Conservation (phyloP, 2,888 invertebrate genomes). For the Blastobasis lacticolella region DNA sequence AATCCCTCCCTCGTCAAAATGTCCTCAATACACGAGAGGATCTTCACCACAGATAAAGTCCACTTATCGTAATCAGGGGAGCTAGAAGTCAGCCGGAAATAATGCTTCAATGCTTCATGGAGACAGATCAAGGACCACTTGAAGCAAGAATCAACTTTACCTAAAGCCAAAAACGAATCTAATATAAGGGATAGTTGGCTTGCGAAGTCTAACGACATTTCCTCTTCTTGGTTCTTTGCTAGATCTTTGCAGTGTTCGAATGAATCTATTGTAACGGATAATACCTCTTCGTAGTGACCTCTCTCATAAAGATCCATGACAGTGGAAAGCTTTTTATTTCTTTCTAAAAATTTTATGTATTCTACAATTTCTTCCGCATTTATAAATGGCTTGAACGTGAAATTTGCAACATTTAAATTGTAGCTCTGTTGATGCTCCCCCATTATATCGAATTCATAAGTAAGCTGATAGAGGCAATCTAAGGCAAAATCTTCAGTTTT, state of each 20-base stretch:
- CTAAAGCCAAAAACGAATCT: conserved; percentile 78
- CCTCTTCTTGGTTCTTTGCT: conserved; percentile 56
- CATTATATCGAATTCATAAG: conserved; percentile 61
- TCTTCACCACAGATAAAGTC: conserved; percentile 59
- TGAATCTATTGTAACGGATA: conserved; percentile 79
- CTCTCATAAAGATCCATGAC: conserved; percentile 79
- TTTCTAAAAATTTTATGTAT: conserved; percentile 56
- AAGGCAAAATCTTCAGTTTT: conserved; percentile 55
- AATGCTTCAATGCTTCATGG: conserved; percentile 81
- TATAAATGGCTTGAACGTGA: conserved; percentile 51
- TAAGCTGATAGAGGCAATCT: conserved; percentile 56
- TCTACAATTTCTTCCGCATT: conserved; percentile 45
- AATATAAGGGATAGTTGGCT: conserved; percentile 76
- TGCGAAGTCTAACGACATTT: conserved; percentile 70
- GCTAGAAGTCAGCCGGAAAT: conserved; percentile 62
- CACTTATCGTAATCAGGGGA: conserved; percentile 61
- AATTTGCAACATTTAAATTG: conserved; percentile 45
- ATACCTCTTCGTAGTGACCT: conserved; percentile 78
- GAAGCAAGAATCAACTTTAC: conserved; percentile 78
- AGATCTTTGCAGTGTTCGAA: conserved; percentile 72
- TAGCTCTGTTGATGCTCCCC: conserved; percentile 48
- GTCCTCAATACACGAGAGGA: conserved; percentile 61
- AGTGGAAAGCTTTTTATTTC: conserved; percentile 74
- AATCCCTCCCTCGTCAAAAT: conserved; percentile 57
- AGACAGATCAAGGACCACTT: conserved; percentile 85